Percentiles rank a stretch among this genome's conserved stretches.
Evolutionary conservation across 2,888 invertebrate species (phyloP).

Genomic region (Creontiades dilutus): DNA sequence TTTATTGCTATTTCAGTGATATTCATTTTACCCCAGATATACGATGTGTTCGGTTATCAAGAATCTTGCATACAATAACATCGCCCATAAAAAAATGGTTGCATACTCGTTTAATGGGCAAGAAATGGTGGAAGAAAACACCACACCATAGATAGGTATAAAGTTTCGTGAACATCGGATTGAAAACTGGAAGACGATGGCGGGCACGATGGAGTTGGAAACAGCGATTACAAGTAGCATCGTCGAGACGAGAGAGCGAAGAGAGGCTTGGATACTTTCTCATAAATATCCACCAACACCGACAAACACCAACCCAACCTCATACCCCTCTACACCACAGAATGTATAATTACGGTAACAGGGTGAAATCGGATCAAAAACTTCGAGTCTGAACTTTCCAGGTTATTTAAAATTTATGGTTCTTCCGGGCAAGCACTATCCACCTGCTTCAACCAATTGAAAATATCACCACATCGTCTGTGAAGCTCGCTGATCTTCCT

Average conservation of each 20-base stretch:
- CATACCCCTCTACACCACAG: background rate
- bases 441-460: too few species aligned
- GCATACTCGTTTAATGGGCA: too few species aligned
- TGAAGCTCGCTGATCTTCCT: too few species aligned
- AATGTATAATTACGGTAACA: background rate
- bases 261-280: conserved; percentile 28
- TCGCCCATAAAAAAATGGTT: too few species aligned
- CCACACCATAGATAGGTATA: background rate
- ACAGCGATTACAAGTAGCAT: conserved; percentile 3
- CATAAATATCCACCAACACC: conserved; percentile 40
- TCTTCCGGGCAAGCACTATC: background rate
- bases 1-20: too few species aligned
- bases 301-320: background rate
- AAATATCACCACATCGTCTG: too few species aligned
- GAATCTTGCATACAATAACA: too few species aligned
- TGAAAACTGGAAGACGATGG: background rate
- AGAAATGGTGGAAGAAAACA: too few species aligned
- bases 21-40: too few species aligned
- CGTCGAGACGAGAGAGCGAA: background rate
- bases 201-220: background rate
- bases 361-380: conserved; percentile 11
- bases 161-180: background rate
- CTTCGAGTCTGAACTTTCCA: background rate
- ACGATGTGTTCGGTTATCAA: too few species aligned
- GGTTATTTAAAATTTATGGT: background rate